Evolutionary conservation across 2,113 vertebrate genomes (phyloP).

Genomic region (Proterorhinus semilunaris): DNA sequence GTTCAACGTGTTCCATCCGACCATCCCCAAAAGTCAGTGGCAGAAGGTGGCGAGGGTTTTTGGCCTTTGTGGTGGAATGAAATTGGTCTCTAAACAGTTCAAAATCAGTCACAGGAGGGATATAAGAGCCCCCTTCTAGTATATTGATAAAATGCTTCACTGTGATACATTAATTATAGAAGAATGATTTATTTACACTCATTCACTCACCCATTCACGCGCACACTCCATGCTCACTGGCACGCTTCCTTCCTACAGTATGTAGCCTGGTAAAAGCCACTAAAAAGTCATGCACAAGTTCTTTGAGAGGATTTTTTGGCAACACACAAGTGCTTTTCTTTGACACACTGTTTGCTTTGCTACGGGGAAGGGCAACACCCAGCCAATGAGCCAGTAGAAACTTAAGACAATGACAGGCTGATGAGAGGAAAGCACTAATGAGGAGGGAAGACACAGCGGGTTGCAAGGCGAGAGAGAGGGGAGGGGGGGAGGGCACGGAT

Average conservation of each 20-base stretch:
- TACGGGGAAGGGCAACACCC: conserved; percentile 65
- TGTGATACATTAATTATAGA: conserved; percentile 73
- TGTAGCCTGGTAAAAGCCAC: conserved; percentile 65
- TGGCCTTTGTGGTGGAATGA: conserved; percentile 64
- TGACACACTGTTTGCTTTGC: conserved; percentile 73
- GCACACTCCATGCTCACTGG: conserved; percentile 26
- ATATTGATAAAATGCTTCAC: conserved; percentile 70
- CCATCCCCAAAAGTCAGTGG: conserved; percentile 54
- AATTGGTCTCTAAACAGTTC: conserved; percentile 62
- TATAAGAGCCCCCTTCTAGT: conserved; percentile 48
- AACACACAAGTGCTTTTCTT: conserved; percentile 73
- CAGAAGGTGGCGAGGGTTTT: conserved; percentile 35
- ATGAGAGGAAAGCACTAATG: conserved; percentile 62
- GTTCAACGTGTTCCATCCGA: conserved; percentile 48
- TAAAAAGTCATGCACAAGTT: conserved; percentile 76
- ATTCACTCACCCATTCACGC: conserved; percentile 10
- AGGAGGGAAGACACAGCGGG: conserved; percentile 58
- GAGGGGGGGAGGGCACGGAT: conserved; percentile 50
- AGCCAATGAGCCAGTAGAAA: conserved; percentile 60
- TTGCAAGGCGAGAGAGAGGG: conserved; percentile 19
- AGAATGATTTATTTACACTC: conserved; percentile 65
- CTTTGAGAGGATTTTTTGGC: conserved; percentile 75
- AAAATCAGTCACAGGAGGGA: conserved; percentile 50
- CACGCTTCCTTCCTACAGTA: conserved; percentile 56
- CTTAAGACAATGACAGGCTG: conserved; percentile 41